Percentiles rank a stretch among this genome's conserved stretches.
phyloP scores from a whole-genome alignment of 2,113 vertebrate species.

The Paratilapia polleni region DNA sequence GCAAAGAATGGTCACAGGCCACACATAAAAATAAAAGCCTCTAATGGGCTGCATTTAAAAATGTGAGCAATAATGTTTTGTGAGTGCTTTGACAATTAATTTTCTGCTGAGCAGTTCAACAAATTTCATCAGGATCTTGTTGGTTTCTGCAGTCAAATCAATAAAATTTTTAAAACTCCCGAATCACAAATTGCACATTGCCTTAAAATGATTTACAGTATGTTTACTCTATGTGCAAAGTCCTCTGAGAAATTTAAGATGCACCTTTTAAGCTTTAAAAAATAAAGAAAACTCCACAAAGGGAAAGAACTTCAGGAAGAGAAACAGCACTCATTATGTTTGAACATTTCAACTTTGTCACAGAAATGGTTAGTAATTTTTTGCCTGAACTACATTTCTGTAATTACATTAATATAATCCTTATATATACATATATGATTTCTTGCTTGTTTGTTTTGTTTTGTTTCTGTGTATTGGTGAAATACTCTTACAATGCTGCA shows the following conservation, averaged over 20 bases:
- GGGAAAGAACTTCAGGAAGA: neutral
- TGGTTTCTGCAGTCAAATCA: too few relatives aligned
- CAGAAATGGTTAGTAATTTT: accelerated
- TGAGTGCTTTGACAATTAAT: neutral
- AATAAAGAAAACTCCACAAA: neutral
- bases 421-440: neutral
- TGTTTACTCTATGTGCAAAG: neutral
- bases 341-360: neutral
- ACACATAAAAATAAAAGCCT: too few relatives aligned
- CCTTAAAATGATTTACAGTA: neutral
- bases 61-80: too few relatives aligned
- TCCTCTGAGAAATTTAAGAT: neutral
- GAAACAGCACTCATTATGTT: accelerated
- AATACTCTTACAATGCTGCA: too few relatives aligned
- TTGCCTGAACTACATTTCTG: neutral
- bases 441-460: neutral
- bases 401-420: neutral
- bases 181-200: neutral
- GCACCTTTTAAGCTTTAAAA: accelerated
- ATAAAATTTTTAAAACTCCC: too few relatives aligned
- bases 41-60: too few relatives aligned
- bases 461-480: neutral
- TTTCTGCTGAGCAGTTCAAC: neutral
- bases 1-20: too few relatives aligned
- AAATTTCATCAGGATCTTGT: neutral